These are phyloP conservation scores for Cheilinus undulatus DNA, from an alignment of 2,113 vertebrate species.

Conservation along the genomic window DNA sequence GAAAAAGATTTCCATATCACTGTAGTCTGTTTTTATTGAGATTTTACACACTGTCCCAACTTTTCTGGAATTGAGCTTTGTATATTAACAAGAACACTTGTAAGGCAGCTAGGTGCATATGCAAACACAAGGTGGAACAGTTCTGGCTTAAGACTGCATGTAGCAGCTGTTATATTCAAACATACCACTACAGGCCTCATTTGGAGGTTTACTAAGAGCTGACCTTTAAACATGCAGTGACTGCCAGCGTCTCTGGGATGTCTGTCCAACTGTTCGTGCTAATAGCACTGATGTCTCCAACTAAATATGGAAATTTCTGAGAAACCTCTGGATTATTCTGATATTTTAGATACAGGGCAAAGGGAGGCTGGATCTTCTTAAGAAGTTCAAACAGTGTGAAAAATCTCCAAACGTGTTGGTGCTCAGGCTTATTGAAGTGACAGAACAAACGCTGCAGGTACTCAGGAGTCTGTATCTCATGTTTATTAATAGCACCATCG, in stretches of 20 bases:
- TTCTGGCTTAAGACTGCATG: too few relatives aligned
- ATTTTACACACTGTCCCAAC: too few relatives aligned
- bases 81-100: too few relatives aligned
- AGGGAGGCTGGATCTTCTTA: neutral
- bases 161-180: too few relatives aligned
- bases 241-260: neutral
- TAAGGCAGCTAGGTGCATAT: too few relatives aligned
- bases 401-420: conserved; percentile 1
- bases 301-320: conserved; percentile 2
- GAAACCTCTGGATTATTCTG: neutral
- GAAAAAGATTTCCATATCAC: too few relatives aligned
- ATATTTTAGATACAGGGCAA: conserved; percentile 1
- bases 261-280: neutral
- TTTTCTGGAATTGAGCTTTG: too few relatives aligned
- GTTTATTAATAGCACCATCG: conserved; percentile 49
- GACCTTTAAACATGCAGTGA: neutral
- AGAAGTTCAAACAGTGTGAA: conserved; percentile 1
- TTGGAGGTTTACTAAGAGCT: too few relatives aligned
- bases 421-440: conserved; percentile 29
- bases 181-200: too few relatives aligned
- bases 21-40: too few relatives aligned
- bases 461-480: conserved; percentile 16
- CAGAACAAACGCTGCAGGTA: conserved; percentile 28
- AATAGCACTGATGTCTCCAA: neutral
- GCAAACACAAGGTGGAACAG: too few relatives aligned